These are phyloP conservation scores for Megathymus violae DNA, from an alignment of 1,140 invertebrate species.

Conservation along the genomic window DNA sequence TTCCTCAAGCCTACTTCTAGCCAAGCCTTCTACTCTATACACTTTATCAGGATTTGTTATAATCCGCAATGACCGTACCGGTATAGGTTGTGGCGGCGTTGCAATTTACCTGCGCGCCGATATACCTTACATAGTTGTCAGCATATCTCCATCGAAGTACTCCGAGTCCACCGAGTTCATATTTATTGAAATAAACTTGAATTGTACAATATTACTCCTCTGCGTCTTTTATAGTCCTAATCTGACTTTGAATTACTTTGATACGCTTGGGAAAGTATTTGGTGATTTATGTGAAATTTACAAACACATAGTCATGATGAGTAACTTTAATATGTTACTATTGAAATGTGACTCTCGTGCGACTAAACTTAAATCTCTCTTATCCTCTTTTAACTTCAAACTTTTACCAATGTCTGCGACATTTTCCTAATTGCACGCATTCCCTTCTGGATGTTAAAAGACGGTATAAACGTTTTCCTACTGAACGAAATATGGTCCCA, in stretches of 20 bases:
- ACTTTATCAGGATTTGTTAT: slow-evolving; percentile 31
- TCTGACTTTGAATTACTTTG: neutral
- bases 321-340: slow-evolving; percentile 14
- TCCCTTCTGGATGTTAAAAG: slow-evolving; percentile 26
- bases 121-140: slow-evolving; percentile 25
- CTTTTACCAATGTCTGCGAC: slow-evolving; percentile 27
- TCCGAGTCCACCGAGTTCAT: slow-evolving; percentile 23
- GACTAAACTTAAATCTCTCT: slow-evolving; percentile 5
- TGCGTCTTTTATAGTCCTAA: slow-evolving; percentile 18
- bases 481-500: neutral
- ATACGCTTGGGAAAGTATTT: neutral
- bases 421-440: slow-evolving; percentile 19
- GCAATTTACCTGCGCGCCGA: too few relatives aligned
- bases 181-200: slow-evolving; percentile 25
- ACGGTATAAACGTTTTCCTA: neutral
- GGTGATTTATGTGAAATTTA: neutral
- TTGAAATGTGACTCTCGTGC: slow-evolving; percentile 33
- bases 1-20: slow-evolving; percentile 32
- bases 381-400: slow-evolving; percentile 15
- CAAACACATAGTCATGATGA: neutral
- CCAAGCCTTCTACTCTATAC: slow-evolving; percentile 22
- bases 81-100: slow-evolving; percentile 18
- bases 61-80: slow-evolving; percentile 33
- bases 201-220: neutral
- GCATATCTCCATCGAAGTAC: slow-evolving; percentile 13